Evolutionary conservation across 2,888 invertebrate genomes (phyloP), one percentile per base, ranked within the genome.

Genomic region (Drosophila merina): DNA sequence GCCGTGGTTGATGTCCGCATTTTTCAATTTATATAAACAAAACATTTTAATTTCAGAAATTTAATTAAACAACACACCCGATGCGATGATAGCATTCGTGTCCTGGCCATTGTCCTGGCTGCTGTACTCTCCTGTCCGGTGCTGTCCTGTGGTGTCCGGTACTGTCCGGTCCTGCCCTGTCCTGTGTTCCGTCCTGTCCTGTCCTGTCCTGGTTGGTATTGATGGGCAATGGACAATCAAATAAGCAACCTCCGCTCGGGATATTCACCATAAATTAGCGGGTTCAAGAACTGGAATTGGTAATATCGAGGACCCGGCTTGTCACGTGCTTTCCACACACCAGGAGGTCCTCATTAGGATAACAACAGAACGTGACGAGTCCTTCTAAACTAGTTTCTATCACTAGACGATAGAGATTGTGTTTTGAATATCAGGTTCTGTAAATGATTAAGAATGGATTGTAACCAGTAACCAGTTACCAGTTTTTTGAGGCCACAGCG

Each of bases 21-120:
- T 91, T 91, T 91, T 87, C 90, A 91, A 91, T 91, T 91, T 91
- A 90, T 85, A 86, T 84, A 89, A 88, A 91, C 91, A 91, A 91
- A 91, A 90, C 91, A 89, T 91, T 91, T 91, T 91, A 91, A 91
- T 91, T 91, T 91, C 90, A 90, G 88, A 91, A 88, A 90, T 91
- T 91, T 90, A 91, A 91, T 91, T 91, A 90, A 91, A 91, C 90
- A 90, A 87, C 89, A 86, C 82, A 55, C 82, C 73, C 75, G 72
- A 72, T 66, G 64, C 58, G 60, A 59, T 70, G 80, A 83, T 80
- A 75, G 71, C 75, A 75, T 67, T 66, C 75, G 67, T 83, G 72
- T 68, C 47, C 10, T 57, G 68, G 62, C 67, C 64, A 75, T 68
- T 58, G 28, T 52, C 4, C 44, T 26, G 44, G 25, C 33, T 6